Conservation (phyloP, 1,140 invertebrate species). For the Drusus annulatus region DNA sequence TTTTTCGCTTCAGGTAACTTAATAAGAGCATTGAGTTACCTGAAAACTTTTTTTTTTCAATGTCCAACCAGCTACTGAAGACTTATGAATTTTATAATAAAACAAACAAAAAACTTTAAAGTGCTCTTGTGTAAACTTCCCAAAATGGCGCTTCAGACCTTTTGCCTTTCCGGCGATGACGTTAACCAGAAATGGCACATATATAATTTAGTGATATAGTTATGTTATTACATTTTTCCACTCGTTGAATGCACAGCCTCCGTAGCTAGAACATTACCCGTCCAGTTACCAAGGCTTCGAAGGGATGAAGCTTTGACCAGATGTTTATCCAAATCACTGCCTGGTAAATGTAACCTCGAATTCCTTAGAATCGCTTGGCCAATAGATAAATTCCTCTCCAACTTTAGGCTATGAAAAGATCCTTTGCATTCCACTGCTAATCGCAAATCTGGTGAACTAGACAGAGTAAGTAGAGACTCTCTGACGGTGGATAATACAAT, state of each 20-base stretch:
- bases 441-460: not conserved
- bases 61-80: too few relatives aligned
- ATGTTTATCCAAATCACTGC: not conserved
- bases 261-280: conserved; percentile 62
- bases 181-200: too few relatives aligned
- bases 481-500: not conserved
- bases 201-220: too few relatives aligned
- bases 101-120: too few relatives aligned
- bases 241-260: conserved; percentile 58
- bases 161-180: too few relatives aligned
- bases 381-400: conserved; percentile 11
- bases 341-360: not conserved
- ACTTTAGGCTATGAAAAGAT: not conserved
- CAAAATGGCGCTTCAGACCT: too few relatives aligned
- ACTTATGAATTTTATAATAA: too few relatives aligned
- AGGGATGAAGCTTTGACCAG: conserved; percentile 62
- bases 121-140: too few relatives aligned
- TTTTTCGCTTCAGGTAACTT: too few relatives aligned
- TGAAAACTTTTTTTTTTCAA: too few relatives aligned
- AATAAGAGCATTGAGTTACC: too few relatives aligned
- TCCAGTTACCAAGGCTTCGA: conserved; percentile 65
- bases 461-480: not conserved
- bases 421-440: conserved; percentile 11
- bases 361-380: not conserved
- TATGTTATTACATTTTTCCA: conserved; percentile 42